Evolutionary conservation across 2,888 invertebrate genomes (phyloP), one percentile per base, ranked within the genome.

Genomic region (Microchrysa polita): DNA sequence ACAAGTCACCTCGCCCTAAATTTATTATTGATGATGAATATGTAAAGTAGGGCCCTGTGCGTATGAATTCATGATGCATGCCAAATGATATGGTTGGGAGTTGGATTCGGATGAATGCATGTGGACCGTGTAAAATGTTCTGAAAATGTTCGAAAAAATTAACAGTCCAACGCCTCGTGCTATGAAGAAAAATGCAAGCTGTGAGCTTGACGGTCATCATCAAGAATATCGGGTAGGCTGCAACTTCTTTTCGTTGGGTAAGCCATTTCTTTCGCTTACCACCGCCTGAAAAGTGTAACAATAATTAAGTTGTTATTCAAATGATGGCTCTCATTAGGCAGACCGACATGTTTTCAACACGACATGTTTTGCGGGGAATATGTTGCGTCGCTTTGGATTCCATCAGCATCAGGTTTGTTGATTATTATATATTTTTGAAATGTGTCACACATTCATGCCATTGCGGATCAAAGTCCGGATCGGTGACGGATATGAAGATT

Each of bases 241-340:
- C 48, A 7, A 48, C 42, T 12, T 42, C 42, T 48, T 48, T n/a
- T 48, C 5, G 48, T 42, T 12, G 48, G 48, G 7, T 42, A 7
- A 7, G 7, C 42, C 42, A 18, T 48, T 55, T 55, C 16, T 14
- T 57, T 69, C 40, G 14, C 34, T 69, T 42, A 20, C 40, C 34
- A 34, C 27, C 27, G 27, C n/a, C n/a, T n/a, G n/a, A 16, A 69
- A 69, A 69, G 27, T 20, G 42, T 69, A 55, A 55, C 69, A 69
- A 69, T 57, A 69, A 69, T 69, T 69, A 69, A 69, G 69, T 69
- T 69, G 69, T 69, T 69, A 69, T 69, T 69, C 69, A 69, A 69
- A 69, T 69, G 69, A 69, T 40, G 69, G 20, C 40, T 69, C 69
- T 40, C 55, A 69, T 69, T 57, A 69, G 18, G 55, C 57, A 18